Evolutionary conservation across 2,113 vertebrate species (phyloP).

Genomic region (Piprites chloris): DNA sequence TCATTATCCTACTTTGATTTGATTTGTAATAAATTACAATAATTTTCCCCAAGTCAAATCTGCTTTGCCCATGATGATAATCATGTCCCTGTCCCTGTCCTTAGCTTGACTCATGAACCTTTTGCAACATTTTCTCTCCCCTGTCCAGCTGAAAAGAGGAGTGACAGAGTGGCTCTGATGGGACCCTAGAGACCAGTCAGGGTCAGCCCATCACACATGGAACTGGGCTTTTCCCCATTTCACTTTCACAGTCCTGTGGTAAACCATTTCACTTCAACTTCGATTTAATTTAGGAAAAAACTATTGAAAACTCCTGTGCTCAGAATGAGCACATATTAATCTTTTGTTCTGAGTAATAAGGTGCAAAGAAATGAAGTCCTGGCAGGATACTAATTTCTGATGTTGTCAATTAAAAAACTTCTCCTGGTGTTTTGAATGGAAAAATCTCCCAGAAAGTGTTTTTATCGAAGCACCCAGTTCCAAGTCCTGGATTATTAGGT

Average conservation of each 20-base stretch:
- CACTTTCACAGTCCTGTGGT: slow-evolving; percentile 14
- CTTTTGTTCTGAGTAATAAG: slow-evolving; percentile 56
- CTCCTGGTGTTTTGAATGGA: slow-evolving; percentile 72
- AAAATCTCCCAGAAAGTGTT: slow-evolving; percentile 72
- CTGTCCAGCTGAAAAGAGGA: not conserved
- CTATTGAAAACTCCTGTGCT: slow-evolving; percentile 50
- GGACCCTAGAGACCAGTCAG: not conserved
- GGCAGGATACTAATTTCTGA: slow-evolving; percentile 72
- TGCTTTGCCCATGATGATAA: not conserved
- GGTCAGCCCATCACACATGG: not conserved
- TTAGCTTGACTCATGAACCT: rapidly evolving
- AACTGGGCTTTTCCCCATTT: slow-evolving; percentile 50
- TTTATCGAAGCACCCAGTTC: slow-evolving; percentile 69
- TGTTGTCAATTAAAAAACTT: slow-evolving; percentile 78
- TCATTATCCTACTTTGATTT: not conserved
- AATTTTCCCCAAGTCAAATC: not conserved
- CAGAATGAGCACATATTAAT: slow-evolving; percentile 40
- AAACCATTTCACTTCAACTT: slow-evolving; percentile 50
- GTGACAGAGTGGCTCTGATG: not conserved
- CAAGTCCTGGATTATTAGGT: slow-evolving; percentile 72
- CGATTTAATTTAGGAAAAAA: slow-evolving; percentile 39
- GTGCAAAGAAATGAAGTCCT: slow-evolving; percentile 58
- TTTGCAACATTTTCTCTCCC: not conserved
- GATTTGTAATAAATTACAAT: not conserved
- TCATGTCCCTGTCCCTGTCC: not conserved